Evolutionary conservation across 2,888 invertebrate species (phyloP), one percentile per base, ranked within the genome.

Genomic region (Dolichomitus sp.): DNA sequence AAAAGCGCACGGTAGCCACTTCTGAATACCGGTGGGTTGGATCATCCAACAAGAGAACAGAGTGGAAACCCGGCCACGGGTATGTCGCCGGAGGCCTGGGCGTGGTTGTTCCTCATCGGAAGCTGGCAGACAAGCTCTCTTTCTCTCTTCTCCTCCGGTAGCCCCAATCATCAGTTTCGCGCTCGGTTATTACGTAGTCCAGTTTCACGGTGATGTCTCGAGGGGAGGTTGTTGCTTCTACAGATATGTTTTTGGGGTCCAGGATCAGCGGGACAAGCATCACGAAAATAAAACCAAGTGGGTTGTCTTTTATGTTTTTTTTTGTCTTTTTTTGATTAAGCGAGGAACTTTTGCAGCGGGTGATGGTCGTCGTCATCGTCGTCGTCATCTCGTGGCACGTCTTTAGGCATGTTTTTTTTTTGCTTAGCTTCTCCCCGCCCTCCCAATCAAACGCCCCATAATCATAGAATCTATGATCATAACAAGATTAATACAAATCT

Each of bases 51-150:
- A 48, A 14, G 57, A 33, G 9, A 37, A 50, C 27, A 69, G 69
- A 52, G 23, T 7, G 68, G 68, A 69, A 48, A 73, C 59, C 59
- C 52, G 81, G 81, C 85, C 84, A 81, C 74, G 83, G 81, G 81
- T 85, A 88, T 87, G 90, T 91, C 90, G 92, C 92, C 90, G 59
- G 87, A 78, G 91, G 92, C 87, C 85, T 92, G 92, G 92, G 92
- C 93, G 92, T 92, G 92, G 92, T 89, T 81, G 83, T 84, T 80
- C 77, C 70, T 77, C 81, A 81, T 84, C 79, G 74, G 84, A 81
- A 85, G 84, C 80, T 57, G 50, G 65, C 68, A 54, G 69, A 65
- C 82, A 45, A 59, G 40, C 54, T 59, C 30, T 37, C 59, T 68
- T 23, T 63, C 69, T 70, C 70, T 76, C 80, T 80, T 77, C 82